Evolutionary conservation across 2,888 invertebrate genomes (phyloP).

Genomic region (Phyllotreta striolata): DNA sequence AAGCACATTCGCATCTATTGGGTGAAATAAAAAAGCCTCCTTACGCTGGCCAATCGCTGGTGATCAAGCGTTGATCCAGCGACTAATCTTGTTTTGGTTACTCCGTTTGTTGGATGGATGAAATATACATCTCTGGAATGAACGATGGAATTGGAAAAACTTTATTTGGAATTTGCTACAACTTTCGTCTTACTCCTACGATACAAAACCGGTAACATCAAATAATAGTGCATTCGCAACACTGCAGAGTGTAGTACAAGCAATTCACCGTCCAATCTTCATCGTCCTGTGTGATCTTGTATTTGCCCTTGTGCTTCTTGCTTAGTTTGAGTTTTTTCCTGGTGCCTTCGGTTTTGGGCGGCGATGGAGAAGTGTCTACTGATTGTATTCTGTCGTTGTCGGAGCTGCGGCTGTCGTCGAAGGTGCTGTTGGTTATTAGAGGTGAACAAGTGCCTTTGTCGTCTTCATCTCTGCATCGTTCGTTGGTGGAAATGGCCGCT

Average conservation of each 20-base stretch:
- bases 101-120: too few species aligned
- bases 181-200: conserved; percentile 25
- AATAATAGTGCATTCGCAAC: conserved; percentile 68
- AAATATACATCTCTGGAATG: too few species aligned
- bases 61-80: too few species aligned
- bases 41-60: too few species aligned
- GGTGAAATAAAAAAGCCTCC: too few species aligned
- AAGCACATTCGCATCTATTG: too few species aligned
- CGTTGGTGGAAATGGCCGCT: conserved; percentile 50
- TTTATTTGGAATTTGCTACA: conserved; percentile 23
- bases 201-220: conserved; percentile 38
- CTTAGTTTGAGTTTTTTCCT: conserved; percentile 38
- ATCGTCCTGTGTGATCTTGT: conserved; percentile 67
- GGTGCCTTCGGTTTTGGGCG: conserved; percentile 32
- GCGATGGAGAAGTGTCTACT: conserved; percentile 34
- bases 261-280: conserved; percentile 70
- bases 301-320: conserved; percentile 48
- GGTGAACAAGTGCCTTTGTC: conserved; percentile 43
- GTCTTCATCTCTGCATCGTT: conserved; percentile 44
- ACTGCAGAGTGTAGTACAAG: conserved; percentile 69
- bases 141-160: conserved; percentile 9
- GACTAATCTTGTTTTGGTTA: too few species aligned
- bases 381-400: conserved; percentile 43
- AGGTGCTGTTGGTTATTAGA: conserved; percentile 41
- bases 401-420: conserved; percentile 26